Evolutionary conservation across 2,888 invertebrate genomes (phyloP), one percentile per base, ranked within the genome.

Genomic region (Hedychridium roseum): DNA sequence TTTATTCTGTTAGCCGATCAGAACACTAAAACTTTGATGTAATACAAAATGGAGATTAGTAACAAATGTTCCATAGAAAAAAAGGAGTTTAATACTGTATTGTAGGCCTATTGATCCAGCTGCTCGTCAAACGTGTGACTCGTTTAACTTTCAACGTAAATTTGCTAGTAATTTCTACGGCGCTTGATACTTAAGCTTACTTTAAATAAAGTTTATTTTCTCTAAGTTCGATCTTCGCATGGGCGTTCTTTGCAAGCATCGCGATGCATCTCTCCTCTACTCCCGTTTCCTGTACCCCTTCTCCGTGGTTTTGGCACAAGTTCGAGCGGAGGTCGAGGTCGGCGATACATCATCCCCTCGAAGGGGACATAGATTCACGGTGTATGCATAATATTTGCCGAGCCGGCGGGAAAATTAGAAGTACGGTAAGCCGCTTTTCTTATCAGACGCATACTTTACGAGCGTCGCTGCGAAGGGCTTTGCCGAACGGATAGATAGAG

Each of bases 361-460:
- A 50, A 31, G 62, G 58, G 66, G 70, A 71, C 71, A 68, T 66
- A 64, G 70, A 71, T 70, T 70, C 66, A 71, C 71, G 64, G 69
- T 71, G 66, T 72, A 71, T 74, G 74, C 71, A 74, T 74, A 74
- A 74, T 74, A 75, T 74, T 74, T 74, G 74, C 69, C 65, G 70
- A 74, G 70, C 72, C 64, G 70, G 72, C 70, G 66, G 67, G 73
- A 74, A 75, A 75, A 73, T 74, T 75, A 74, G 70, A 73, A 75
- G 73, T 70, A 69, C 71, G 69, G 69, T 74, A 75, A 75, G 74
- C 74, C 70, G 74, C 69, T 74, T 74, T 74, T 74, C 74, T 74
- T 75, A 75, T 75, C 74, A 72, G 67, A 54, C 49, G 48, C 54
- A 60, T 66, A 56, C 64, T 64, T 64, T 64, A 56, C 58, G 54